Conservation (phyloP, 2,888 invertebrate species). For the Hemistola chrysoprasaria region DNA sequence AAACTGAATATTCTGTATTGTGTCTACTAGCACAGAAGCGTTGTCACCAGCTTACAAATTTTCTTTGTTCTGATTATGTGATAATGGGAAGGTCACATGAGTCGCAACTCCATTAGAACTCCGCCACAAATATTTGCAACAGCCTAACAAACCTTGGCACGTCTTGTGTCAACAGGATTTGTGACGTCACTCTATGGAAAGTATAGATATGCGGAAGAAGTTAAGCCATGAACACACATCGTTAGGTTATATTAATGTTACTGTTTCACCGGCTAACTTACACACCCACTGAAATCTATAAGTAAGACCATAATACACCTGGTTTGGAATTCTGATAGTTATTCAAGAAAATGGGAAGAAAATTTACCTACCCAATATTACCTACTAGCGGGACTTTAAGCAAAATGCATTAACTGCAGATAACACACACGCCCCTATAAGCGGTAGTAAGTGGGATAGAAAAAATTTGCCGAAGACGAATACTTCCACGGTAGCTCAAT, state of each 20-base stretch:
- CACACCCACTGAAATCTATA: background rate
- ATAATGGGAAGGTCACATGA: conserved; percentile 13
- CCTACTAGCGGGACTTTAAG: no score
- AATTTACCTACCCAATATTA: no score
- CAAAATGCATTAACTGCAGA: no score
- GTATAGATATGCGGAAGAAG: conserved; percentile 9
- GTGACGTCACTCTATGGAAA: conserved; percentile 28
- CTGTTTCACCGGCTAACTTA: no score
- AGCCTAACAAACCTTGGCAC: conserved; percentile 54
- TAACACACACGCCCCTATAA: no score
- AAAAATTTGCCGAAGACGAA: no score
- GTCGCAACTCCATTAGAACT: conserved; percentile 35
- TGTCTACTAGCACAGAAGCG: background rate
- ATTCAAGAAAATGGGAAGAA: no score
- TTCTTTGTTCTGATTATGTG: background rate
- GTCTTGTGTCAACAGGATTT: conserved; percentile 44
- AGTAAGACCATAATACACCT: no score
- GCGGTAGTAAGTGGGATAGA: no score
- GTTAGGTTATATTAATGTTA: background rate
- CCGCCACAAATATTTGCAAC: conserved; percentile 48
- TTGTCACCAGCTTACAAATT: background rate
- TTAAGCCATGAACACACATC: conserved; percentile 5
- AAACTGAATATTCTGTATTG: background rate
- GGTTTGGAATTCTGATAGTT: no score
- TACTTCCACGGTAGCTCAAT: no score